Percentiles rank a stretch among this genome's conserved stretches.
Conservation (phyloP, 23 tunicate species). For the Trididemnum nubilum region DNA sequence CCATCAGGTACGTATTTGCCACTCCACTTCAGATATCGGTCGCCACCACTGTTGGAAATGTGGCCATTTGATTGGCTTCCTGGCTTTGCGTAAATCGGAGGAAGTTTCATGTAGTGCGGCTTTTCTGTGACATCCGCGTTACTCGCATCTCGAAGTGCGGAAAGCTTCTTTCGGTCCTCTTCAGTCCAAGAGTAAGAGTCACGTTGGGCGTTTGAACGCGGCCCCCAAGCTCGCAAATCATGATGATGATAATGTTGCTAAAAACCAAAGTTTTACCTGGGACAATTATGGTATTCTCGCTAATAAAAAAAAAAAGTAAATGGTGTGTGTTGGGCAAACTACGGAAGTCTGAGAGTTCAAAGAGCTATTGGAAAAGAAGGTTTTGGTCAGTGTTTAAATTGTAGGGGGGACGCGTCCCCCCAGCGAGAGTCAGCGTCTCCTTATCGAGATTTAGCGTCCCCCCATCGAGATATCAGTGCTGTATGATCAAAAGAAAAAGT, state of each 20-base stretch:
- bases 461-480: no score
- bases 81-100: constrained; percentile 73
- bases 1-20: neutral
- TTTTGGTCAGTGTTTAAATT: no score
- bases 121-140: constrained; percentile 45
- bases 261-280: neutral
- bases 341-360: no score
- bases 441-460: no score
- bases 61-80: constrained; percentile 37
- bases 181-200: constrained; percentile 94
- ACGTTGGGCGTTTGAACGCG: constrained; percentile 51
- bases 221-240: constrained; percentile 88
- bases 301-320: no score
- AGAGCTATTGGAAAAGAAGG: no score
- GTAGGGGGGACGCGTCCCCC: no score
- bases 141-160: constrained; percentile 58
- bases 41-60: neutral
- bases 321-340: no score
- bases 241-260: constrained; percentile 74
- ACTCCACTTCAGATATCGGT: neutral
- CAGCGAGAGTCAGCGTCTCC: no score
- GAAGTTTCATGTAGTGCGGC: constrained; percentile 63
- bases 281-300: no score
- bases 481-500: no score
- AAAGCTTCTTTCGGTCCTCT: constrained; percentile 55